Percentiles rank a stretch among this genome's conserved stretches.
phyloP scores from a whole-genome alignment of 2,113 vertebrate species.

The Scalopus aquaticus region DNA sequence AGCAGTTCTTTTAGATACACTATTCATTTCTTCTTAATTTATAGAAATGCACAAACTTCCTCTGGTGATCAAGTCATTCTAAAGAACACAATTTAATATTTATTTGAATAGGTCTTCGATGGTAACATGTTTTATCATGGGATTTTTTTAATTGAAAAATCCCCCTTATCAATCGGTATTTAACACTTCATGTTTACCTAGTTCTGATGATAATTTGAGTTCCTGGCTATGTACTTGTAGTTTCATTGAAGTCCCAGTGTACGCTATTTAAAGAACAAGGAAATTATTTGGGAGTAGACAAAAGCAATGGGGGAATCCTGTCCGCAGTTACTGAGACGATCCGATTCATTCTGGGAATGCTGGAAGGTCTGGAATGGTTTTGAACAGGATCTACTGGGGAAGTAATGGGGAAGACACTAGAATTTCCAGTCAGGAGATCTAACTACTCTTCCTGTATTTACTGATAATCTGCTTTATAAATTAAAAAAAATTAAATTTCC shows the following conservation, averaged over 20 bases:
- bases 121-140: not conserved
- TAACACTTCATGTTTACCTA: not conserved
- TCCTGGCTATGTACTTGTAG: not conserved
- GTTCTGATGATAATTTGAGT: no score
- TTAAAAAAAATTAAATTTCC: not conserved
- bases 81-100: slow-evolving; percentile 7
- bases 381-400: not conserved
- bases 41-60: not conserved
- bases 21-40: slow-evolving; percentile 6
- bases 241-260: not conserved
- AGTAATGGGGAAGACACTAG: not conserved
- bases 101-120: not conserved
- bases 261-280: not conserved
- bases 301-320: no score
- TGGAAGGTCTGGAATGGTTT: not conserved
- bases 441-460: not conserved
- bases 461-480: not conserved
- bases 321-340: not conserved
- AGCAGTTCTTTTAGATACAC: not conserved
- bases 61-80: not conserved
- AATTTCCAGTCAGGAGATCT: not conserved
- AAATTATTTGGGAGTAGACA: not conserved
- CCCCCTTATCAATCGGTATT: not conserved
- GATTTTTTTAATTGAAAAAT: not conserved
- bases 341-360: not conserved